Evolutionary conservation across 2,888 invertebrate genomes (phyloP).

Genomic region (Isoperla grammatica): DNA sequence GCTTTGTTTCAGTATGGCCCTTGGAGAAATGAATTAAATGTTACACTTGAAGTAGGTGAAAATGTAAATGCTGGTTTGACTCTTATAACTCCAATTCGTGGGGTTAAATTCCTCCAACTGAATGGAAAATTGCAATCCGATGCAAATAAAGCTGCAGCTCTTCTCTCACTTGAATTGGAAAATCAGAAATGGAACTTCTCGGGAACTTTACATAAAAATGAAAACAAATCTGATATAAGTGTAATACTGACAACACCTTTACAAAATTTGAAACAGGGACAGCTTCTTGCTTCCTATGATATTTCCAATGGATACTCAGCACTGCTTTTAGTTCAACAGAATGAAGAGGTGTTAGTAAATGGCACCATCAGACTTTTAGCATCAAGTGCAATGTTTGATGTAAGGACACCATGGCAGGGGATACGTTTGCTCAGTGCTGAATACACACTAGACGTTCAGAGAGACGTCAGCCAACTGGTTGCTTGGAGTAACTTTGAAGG

Average conservation of each 20-base stretch:
- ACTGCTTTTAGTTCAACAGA: not conserved
- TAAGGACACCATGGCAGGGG: conserved; percentile 30
- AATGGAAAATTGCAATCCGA: not conserved
- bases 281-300: not conserved
- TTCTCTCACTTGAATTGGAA: not conserved
- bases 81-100: not conserved
- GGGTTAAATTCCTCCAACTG: not conserved
- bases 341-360: not conserved
- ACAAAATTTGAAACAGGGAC: not conserved
- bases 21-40: not conserved
- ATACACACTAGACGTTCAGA: conserved; percentile 23
- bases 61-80: not conserved
- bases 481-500: conserved; percentile 12
- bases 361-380: not conserved
- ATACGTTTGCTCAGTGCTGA: conserved; percentile 28
- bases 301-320: not conserved
- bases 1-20: not conserved
- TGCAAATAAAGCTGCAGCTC: not conserved
- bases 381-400: conserved; percentile 12
- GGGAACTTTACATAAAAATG: not conserved
- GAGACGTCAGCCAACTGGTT: not conserved
- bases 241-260: not conserved
- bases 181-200: not conserved
- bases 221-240: not conserved
- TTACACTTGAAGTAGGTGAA: not conserved